phyloP scores from a whole-genome alignment of 2,888 invertebrate genomes.

The Limnephilus lunatus region DNA sequence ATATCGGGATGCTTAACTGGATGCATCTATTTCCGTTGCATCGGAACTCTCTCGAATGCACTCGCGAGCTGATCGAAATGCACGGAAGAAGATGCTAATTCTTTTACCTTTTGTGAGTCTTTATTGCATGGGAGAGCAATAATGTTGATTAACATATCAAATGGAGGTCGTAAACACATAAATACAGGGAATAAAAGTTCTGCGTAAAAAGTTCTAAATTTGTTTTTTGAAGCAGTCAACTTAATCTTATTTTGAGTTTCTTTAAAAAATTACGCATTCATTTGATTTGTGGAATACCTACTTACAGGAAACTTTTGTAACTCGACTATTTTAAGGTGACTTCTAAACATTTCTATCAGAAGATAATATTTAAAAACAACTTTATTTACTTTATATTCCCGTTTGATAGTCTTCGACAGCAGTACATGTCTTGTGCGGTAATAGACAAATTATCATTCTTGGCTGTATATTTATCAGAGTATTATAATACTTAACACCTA shows the following conservation, averaged over 20 bases:
- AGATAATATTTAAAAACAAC: too few species aligned
- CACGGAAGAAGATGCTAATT: neutral
- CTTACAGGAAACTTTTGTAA: neutral
- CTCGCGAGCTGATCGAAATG: neutral
- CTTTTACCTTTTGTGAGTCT: neutral
- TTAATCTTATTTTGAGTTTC: neutral
- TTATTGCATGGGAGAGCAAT: neutral
- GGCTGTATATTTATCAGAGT: too few species aligned
- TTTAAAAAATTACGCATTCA: neutral
- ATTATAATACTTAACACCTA: too few species aligned
- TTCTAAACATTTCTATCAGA: neutral
- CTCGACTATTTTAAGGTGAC: neutral
- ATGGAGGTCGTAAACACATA: neutral
- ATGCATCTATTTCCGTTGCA: constrained; percentile 26
- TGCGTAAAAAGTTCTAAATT: neutral
- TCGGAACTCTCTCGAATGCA: constrained; percentile 11
- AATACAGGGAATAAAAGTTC: neutral
- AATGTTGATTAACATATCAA: neutral
- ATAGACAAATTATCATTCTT: too few species aligned
- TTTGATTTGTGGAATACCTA: neutral
- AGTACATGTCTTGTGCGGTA: too few species aligned
- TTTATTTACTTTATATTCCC: too few species aligned
- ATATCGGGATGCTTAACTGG: neutral
- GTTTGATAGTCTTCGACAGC: too few species aligned
- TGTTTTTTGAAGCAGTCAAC: too few species aligned